Evolutionary conservation across 2,888 invertebrate genomes (phyloP).

Genomic region (Opisthograptis luteolata): DNA sequence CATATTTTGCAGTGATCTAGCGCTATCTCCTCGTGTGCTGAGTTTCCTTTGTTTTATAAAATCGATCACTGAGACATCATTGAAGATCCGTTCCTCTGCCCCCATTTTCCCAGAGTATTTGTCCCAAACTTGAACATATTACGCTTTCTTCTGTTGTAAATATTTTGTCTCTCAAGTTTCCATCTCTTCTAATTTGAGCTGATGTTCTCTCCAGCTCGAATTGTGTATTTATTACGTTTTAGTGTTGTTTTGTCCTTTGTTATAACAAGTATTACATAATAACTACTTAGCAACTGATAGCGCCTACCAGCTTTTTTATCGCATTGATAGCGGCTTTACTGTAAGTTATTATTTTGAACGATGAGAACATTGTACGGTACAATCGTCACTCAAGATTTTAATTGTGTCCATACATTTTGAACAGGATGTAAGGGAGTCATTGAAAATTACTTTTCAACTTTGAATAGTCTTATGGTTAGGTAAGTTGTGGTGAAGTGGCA

Average conservation of each 20-base stretch:
- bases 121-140: constrained; percentile 24
- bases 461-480: too few relatives aligned
- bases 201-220: not conserved
- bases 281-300: constrained; percentile 30
- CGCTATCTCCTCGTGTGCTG: constrained; percentile 23
- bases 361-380: constrained; percentile 15
- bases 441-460: too few relatives aligned
- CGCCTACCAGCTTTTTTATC: constrained; percentile 27
- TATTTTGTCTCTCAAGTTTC: not conserved
- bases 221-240: constrained; percentile 7
- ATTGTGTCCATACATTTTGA: constrained; percentile 18
- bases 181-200: not conserved
- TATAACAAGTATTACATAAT: constrained; percentile 30
- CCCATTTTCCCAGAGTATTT: constrained; percentile 8
- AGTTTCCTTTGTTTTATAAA: constrained; percentile 1
- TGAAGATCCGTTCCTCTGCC: constrained; percentile 22
- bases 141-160: constrained; percentile 7
- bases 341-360: constrained; percentile 26
- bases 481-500: too few relatives aligned
- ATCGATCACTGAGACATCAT: constrained; percentile 21
- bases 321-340: constrained; percentile 24
- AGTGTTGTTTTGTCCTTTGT: constrained; percentile 18
- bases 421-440: constrained; percentile 20
- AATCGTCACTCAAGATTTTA: constrained; percentile 3
- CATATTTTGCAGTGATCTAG: not conserved